Evolutionary conservation across 2,113 vertebrate species (phyloP).

Genomic region (Marmota flaviventris): DNA sequence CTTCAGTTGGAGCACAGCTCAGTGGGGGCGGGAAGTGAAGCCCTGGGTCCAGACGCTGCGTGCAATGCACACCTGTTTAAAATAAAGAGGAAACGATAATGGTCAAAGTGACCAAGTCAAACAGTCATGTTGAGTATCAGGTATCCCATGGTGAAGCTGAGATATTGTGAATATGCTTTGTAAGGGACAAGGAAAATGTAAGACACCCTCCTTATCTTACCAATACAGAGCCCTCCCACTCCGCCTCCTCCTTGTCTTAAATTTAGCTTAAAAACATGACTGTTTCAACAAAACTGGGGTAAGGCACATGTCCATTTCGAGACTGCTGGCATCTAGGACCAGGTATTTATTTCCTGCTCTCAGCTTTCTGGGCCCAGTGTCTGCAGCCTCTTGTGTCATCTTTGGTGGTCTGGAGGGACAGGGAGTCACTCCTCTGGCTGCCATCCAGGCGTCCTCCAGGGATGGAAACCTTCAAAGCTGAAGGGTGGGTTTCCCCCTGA

Average conservation of each 20-base stretch:
- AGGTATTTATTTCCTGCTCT: neutral
- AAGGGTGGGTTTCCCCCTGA: neutral
- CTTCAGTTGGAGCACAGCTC: neutral
- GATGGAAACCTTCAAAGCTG: neutral
- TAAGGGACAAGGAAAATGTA: slow-evolving; percentile 7
- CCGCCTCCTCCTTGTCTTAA: slow-evolving; percentile 53
- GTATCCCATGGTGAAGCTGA: neutral
- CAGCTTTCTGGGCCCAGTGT: neutral
- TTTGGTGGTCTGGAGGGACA: neutral
- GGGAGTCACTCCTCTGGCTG: neutral
- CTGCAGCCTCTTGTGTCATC: neutral
- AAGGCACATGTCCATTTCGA: neutral
- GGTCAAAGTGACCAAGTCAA: neutral
- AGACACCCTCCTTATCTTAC: slow-evolving; percentile 4
- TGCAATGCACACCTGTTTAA: neutral
- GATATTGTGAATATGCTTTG: neutral
- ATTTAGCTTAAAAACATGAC: slow-evolving; percentile 68
- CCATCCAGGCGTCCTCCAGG: neutral
- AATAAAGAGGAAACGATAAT: neutral
- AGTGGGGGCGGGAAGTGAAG: fast-evolving
- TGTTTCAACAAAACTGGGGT: neutral
- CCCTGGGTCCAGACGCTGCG: fast-evolving
- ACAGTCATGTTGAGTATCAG: neutral
- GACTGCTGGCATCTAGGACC: neutral
- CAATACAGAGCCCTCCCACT: slow-evolving; percentile 58